Evolutionary conservation across 2,113 vertebrate genomes (phyloP).

Genomic region (Heterocephalus glaber): DNA sequence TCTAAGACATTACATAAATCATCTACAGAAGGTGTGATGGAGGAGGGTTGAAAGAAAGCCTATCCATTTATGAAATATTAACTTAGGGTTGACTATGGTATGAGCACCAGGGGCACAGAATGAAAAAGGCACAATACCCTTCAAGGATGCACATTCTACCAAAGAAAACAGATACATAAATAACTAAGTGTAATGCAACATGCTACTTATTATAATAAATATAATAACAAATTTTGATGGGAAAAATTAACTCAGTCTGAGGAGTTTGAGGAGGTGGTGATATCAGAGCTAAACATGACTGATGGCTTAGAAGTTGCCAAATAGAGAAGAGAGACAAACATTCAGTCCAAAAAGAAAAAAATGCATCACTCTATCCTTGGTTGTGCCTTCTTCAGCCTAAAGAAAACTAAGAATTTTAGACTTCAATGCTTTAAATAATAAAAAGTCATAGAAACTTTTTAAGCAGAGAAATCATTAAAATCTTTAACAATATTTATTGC

Average conservation of each 20-base stretch:
- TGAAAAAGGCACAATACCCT: neutral
- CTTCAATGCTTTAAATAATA: neutral
- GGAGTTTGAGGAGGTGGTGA: neutral
- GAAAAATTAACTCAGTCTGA: neutral
- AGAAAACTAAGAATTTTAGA: slow-evolving; percentile 1
- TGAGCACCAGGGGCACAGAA: neutral
- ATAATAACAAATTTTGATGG: slow-evolving; percentile 14
- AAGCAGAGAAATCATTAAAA: neutral
- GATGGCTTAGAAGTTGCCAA: neutral
- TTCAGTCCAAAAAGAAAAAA: neutral
- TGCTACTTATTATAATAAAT: slow-evolving; percentile 41
- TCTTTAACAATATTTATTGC: neutral
- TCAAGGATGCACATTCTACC: neutral
- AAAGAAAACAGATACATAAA: neutral
- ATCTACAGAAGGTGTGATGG: neutral
- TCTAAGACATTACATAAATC: neutral
- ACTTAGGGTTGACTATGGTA: neutral
- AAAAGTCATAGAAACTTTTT: neutral
- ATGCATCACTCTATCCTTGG: neutral
- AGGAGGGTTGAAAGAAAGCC: neutral
- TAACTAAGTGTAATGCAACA: neutral
- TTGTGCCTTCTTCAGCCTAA: too few species aligned
- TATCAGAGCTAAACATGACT: neutral
- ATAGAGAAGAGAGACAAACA: neutral
- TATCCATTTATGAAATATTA: neutral